Conservation (phyloP, 2,113 vertebrate species). For the mouse (Mus musculus) region GRCm39 chr7:141174501-141175000, state of each 20-base stretch:
- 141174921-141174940: slow-evolving; percentile 97
- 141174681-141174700: background rate
- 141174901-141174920: slow-evolving; percentile 97
- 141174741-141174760: slow-evolving; percentile 68
- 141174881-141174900: slow-evolving; percentile 99
- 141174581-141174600: background rate
- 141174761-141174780: slow-evolving; percentile 91
- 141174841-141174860: slow-evolving; percentile 96
- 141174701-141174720: background rate
- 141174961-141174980: slow-evolving; percentile 98
- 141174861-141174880: slow-evolving; percentile 97
- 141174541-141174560: background rate
- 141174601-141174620: background rate
- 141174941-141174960: slow-evolving; percentile 96
- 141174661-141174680: background rate
- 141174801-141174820: slow-evolving; percentile 91
- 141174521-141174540: background rate
- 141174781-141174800: slow-evolving; percentile 94
- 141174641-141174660: background rate
- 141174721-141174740: background rate
- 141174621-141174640: background rate
- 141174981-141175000: slow-evolving; percentile 95
- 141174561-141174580: background rate
- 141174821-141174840: slow-evolving; percentile 94
- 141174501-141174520: background rate